Percentiles rank a stretch among this genome's conserved stretches.
These are phyloP conservation scores for Meleagris gallopavo DNA, from an alignment of 2,113 vertebrate genomes.

Conservation along the genomic window DNA sequence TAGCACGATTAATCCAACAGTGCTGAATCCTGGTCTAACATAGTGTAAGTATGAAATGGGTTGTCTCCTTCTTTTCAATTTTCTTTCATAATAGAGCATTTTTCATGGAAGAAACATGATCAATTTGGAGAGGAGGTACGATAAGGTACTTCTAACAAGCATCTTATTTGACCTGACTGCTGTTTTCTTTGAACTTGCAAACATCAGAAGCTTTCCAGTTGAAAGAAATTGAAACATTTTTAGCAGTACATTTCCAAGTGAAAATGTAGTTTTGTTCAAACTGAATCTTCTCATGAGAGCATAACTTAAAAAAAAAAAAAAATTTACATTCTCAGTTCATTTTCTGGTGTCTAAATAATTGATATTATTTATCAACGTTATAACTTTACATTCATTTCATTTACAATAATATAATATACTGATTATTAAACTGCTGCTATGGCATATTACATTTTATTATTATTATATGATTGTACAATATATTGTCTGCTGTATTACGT, in stretches of 20 bases:
- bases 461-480: neutral
- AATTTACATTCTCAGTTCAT: neutral
- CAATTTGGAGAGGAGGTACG: neutral
- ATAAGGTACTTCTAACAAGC: neutral
- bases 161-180: neutral
- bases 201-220: neutral
- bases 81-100: neutral
- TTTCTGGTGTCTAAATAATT: neutral
- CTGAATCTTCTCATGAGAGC: neutral
- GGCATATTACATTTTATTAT: neutral
- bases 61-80: neutral
- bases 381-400: neutral
- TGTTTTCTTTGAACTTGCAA: constrained; percentile 11
- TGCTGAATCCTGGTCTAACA: neutral
- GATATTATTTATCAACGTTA: no score
- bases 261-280: neutral
- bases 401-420: neutral
- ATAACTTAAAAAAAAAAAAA: neutral
- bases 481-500: neutral
- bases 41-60: neutral
- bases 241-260: neutral
- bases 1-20: neutral
- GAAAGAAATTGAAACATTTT: neutral
- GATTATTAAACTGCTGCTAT: neutral
- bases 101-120: constrained; percentile 5